Conservation (phyloP, 2,113 vertebrate species). For the Plecturocebus donacophilus region DNA sequence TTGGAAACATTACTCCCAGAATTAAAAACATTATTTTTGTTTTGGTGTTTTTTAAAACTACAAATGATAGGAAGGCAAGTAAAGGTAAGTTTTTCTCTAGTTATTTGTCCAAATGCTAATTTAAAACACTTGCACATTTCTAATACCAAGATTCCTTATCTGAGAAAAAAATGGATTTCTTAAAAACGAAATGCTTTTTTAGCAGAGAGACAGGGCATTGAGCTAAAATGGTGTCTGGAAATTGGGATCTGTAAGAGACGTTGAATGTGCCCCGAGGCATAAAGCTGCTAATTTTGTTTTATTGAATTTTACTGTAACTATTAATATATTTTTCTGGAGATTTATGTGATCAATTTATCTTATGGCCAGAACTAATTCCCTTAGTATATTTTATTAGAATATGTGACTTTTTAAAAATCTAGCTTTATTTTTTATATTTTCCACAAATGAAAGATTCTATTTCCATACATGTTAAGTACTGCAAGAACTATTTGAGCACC, state of each 20-base stretch:
- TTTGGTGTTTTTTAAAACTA: background rate
- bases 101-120: conserved; percentile 10
- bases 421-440: conserved; percentile 43
- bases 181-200: conserved; percentile 19
- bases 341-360: conserved; percentile 77
- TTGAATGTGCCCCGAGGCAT: conserved; percentile 50
- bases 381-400: conserved; percentile 60
- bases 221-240: background rate
- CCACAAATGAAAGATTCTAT: background rate
- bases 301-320: conserved; percentile 74
- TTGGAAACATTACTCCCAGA: background rate
- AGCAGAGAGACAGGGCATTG: background rate
- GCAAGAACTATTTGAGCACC: background rate
- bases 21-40: background rate
- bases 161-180: background rate
- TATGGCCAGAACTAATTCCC: conserved; percentile 64
- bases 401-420: conserved; percentile 63
- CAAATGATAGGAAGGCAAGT: background rate
- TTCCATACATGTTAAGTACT: background rate
- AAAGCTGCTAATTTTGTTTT: conserved; percentile 72
- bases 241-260: conserved; percentile 42
- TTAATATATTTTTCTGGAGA: conserved; percentile 77
- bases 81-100: background rate
- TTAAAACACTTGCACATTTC: background rate
- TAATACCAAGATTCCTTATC: background rate